Conservation (phyloP, 2,113 vertebrate genomes). For the Gadus macrocephalus region DNA sequence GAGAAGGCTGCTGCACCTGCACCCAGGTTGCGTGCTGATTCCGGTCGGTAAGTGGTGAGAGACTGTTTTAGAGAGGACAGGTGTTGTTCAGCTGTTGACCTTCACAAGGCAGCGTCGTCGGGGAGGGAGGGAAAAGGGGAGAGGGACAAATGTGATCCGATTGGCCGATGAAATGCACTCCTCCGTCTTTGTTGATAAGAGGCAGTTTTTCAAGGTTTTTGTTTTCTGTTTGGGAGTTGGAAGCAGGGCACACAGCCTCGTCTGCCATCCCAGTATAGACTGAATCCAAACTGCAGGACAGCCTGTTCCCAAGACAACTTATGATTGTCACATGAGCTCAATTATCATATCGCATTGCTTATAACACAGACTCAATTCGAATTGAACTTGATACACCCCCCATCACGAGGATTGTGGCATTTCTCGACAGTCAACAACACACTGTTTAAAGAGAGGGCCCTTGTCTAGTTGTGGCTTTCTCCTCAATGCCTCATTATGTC, state of each 20-base stretch:
- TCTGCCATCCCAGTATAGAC: no score
- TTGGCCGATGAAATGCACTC: not conserved
- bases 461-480: not conserved
- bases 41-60: slow-evolving; percentile 13
- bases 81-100: slow-evolving; percentile 38
- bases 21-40: slow-evolving; percentile 7
- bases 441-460: not conserved
- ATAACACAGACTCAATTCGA: not conserved
- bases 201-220: no score
- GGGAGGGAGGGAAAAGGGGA: not conserved
- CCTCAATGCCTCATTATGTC: slow-evolving; percentile 1
- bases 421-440: not conserved
- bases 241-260: no score
- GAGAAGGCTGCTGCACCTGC: slow-evolving; percentile 3
- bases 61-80: not conserved
- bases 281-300: no score
- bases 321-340: not conserved
- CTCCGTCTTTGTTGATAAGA: no score
- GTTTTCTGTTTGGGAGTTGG: no score
- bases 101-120: not conserved
- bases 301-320: no score
- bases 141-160: not conserved
- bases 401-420: not conserved
- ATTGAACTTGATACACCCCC: not conserved
- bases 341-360: not conserved